A percentile compares a stretch with the other conserved stretches of the same genome.
Evolutionary conservation across 2,113 vertebrate species (phyloP).

Genomic region (Oxyruncus cristatus): DNA sequence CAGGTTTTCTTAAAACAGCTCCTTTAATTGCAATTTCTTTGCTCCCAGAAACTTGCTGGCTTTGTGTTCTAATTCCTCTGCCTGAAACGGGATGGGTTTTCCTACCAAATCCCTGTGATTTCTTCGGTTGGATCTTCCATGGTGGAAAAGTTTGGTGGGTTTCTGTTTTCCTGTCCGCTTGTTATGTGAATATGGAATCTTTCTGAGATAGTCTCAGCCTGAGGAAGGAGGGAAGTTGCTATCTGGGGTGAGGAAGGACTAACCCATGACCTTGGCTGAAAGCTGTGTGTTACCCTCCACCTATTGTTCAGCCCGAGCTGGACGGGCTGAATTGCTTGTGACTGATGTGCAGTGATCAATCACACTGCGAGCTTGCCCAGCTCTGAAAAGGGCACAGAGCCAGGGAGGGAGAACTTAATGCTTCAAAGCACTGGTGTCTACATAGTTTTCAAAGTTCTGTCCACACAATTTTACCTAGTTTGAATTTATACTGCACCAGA

Average conservation of each 20-base stretch:
- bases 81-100: neutral
- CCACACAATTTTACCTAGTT: neutral
- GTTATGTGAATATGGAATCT: neutral
- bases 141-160: neutral
- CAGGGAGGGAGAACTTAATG: neutral
- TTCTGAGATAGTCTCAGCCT: neutral
- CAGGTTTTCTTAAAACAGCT: neutral
- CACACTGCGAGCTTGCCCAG: neutral
- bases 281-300: neutral
- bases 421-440: neutral
- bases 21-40: neutral
- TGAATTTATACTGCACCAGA: neutral
- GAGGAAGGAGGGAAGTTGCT: neutral
- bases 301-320: neutral
- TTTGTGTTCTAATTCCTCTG: neutral
- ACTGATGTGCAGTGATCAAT: constrained; percentile 20
- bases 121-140: neutral
- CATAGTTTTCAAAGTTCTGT: neutral
- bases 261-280: constrained; percentile 7
- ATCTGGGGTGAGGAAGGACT: neutral
- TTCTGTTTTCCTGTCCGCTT: neutral
- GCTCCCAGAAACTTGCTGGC: neutral
- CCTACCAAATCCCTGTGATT: neutral
- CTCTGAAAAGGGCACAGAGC: neutral
- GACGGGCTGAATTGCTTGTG: neutral